Evolutionary conservation across 2,888 invertebrate genomes (phyloP).

Genomic region (Phania funesta): DNA sequence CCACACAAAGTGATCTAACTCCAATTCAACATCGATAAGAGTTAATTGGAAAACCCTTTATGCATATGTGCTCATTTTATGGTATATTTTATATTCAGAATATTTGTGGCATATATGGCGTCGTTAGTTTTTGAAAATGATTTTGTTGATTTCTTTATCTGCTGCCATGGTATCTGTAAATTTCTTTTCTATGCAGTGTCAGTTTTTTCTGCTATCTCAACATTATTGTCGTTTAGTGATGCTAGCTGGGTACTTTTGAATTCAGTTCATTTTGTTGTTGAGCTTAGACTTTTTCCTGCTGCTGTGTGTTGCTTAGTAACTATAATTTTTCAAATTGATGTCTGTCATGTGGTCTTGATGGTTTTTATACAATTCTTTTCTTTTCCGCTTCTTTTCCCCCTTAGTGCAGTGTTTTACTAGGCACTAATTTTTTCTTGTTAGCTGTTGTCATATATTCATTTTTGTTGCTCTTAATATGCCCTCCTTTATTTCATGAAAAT

Average conservation of each 20-base stretch:
- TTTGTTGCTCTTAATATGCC: background rate
- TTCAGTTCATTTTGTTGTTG: background rate
- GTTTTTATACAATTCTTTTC: slow-evolving; percentile 2
- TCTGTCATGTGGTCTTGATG: slow-evolving; percentile 62
- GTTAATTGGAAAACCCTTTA: too few species aligned
- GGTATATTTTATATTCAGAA: background rate
- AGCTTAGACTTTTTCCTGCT: background rate
- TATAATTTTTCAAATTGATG: slow-evolving; percentile 66
- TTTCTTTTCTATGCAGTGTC: background rate
- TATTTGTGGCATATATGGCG: background rate
- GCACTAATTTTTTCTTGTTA: slow-evolving; percentile 26
- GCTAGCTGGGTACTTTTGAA: background rate
- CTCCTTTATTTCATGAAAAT: background rate
- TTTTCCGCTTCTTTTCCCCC: background rate
- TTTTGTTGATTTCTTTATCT: background rate
- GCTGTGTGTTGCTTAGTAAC: slow-evolving; percentile 41
- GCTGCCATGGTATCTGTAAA: background rate
- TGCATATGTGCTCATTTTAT: background rate
- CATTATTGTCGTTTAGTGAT: background rate
- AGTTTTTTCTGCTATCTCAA: slow-evolving; percentile 18
- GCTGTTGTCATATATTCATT: background rate
- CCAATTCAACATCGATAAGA: too few species aligned
- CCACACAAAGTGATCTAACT: too few species aligned
- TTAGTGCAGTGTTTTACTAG: slow-evolving; percentile 32
- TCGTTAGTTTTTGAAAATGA: slow-evolving; percentile 17